These are phyloP conservation scores for Drosophila busckii DNA, from an alignment of 1,140 invertebrate species.

Conservation along the genomic window DNA sequence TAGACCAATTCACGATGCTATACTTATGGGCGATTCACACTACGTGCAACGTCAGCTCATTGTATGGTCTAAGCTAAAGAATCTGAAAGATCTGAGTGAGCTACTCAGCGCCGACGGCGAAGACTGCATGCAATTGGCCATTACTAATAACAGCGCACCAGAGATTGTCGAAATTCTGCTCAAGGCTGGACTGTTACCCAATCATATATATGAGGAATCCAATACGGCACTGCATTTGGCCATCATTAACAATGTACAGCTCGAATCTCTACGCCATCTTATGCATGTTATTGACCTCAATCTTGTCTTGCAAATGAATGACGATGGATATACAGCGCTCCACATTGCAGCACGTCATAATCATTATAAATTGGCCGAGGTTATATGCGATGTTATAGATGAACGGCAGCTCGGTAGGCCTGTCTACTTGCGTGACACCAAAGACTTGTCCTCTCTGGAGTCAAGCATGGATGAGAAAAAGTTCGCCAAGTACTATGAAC, in stretches of 20 bases:
- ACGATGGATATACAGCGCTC: conserved; percentile 66
- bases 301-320: conserved; percentile 50
- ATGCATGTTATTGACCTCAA: conserved; percentile 54
- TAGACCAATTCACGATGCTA: conserved; percentile 64
- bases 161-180: conserved; percentile 45
- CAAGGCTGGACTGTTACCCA: conserved; percentile 24
- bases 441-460: background rate
- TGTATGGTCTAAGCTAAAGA: conserved; percentile 32
- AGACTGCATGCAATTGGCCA: conserved; percentile 59
- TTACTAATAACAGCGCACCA: conserved; percentile 39
- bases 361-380: conserved; percentile 53
- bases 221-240: conserved; percentile 64
- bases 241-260: conserved; percentile 54
- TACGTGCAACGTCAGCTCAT: conserved; percentile 40
- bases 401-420: conserved; percentile 26
- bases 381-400: conserved; percentile 56
- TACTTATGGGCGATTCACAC: conserved; percentile 31
- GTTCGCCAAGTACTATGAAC: conserved; percentile 61
- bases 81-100: conserved; percentile 47
- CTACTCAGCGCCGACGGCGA: conserved; percentile 53
- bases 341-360: conserved; percentile 60
- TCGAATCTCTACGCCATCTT: conserved; percentile 39
- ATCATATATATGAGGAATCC: conserved; percentile 51
- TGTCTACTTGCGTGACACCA: conserved; percentile 26
- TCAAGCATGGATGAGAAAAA: conserved; percentile 31